Percentiles rank a stretch among this genome's conserved stretches.
phyloP scores from a whole-genome alignment of 2,113 vertebrate species.

The Thryonomys swinderianus region DNA sequence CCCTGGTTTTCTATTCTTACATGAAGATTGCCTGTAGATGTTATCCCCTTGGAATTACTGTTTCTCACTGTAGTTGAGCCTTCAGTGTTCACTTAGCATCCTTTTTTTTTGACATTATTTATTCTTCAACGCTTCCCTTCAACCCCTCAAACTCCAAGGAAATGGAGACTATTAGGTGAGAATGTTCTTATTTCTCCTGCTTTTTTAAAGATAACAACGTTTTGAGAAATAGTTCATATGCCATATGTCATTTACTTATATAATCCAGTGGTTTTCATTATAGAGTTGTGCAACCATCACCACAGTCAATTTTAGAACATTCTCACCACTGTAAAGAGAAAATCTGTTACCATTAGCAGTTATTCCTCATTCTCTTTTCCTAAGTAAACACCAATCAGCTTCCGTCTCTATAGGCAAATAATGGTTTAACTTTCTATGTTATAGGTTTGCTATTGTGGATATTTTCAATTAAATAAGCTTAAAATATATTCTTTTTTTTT shows the following conservation, averaged over 20 bases:
- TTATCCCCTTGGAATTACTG: not conserved
- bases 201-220: not conserved
- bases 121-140: not conserved
- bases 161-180: slow-evolving; percentile 16
- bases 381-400: not conserved
- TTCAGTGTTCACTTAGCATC: not conserved
- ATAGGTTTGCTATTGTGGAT: not conserved
- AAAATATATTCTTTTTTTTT: too few relatives aligned
- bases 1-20: not conserved
- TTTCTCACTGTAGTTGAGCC: not conserved
- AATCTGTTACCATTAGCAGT: slow-evolving; percentile 30
- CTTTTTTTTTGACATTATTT: slow-evolving; percentile 38
- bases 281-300: not conserved
- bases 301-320: slow-evolving; percentile 2
- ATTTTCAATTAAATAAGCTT: slow-evolving; percentile 31
- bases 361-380: not conserved
- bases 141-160: not conserved
- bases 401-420: not conserved
- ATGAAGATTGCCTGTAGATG: not conserved
- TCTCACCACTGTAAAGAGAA: slow-evolving; percentile 37
- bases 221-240: not conserved
- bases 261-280: not conserved
- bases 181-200: slow-evolving; percentile 32
- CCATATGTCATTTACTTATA: not conserved
- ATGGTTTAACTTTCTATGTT: not conserved